Evolutionary conservation across 2,888 invertebrate species (phyloP), one percentile per base, ranked within the genome.

Genomic region (Eupithecia centaureata): DNA sequence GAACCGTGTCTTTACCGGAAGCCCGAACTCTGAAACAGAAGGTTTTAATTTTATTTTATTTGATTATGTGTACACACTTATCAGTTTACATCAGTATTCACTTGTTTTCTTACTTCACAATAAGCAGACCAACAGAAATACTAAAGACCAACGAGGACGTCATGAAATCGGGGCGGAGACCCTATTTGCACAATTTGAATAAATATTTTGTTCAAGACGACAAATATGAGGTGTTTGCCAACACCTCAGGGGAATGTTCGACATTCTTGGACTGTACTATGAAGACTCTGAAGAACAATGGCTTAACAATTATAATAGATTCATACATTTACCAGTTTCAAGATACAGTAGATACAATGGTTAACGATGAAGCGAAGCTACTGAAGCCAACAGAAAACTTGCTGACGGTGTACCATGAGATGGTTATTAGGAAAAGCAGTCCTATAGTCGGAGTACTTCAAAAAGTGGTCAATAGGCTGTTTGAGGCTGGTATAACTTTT

Each of bases 401-500:
- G 12, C 13, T 92, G 0, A 81, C 81, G 0, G 77, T 88, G 0
- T 91, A 84, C 63, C 87, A 89, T 42, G 90, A 91, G 72, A 91
- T 92, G 84, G 32, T 88, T 18, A 76, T 91, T 0, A 74, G 83
- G 1, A 90, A 86, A 54, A 71, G 82, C 15, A 82, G 82, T 68
- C 64, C 76, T 1, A 67, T 90, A 0, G 78, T 79, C 0, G 61
- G 18, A 0, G 79, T 73, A 10, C 81, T 90, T 56, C 77, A 81
- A 15, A 77, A 76, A 4, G 73, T 83, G 0, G 63, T 86, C 5
- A 38, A 63, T 27, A 78, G 83, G n/a, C 73, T 92, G 0, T 86
- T 84, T 67, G 91, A 92, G 73, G 82, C 85, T n/a, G 92, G 91
- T 10, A 87, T 92, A 28, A 83, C 85, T 22, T 65, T 81, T 0